A percentile compares a stretch with the other conserved stretches of the same genome.
phyloP scores from a whole-genome alignment of 1,140 invertebrate genomes.

The Drosophila arizonae region DNA sequence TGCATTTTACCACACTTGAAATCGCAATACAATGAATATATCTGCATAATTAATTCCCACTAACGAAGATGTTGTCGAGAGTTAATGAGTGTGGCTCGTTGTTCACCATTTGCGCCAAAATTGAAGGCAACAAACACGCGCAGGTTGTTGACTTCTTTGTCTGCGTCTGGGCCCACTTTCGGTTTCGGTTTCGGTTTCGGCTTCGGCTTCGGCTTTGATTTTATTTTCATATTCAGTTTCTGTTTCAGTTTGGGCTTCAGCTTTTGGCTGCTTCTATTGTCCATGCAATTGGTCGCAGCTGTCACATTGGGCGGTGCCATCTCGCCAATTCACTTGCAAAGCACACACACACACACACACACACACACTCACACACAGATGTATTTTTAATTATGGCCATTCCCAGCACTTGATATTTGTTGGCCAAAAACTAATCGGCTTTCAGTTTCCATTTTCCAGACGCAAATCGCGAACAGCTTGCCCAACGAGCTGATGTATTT shows the following conservation, averaged over 20 bases:
- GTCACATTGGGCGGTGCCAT: conserved; percentile 34
- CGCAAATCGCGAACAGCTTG: conserved; percentile 56
- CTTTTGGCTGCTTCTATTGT: conserved; percentile 22
- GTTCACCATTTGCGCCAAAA: conserved; percentile 60
- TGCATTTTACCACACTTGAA: conserved; percentile 80
- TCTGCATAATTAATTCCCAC: conserved; percentile 80
- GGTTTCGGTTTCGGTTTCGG: conserved; percentile 49
- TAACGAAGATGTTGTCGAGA: conserved; percentile 60
- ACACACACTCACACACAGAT: conserved; percentile 63
- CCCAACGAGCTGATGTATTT: conserved; percentile 63
- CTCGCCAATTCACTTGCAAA: conserved; percentile 61
- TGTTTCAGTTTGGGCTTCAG: background rate
- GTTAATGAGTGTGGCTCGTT: conserved; percentile 67
- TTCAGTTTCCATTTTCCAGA: conserved; percentile 62
- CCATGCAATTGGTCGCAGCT: conserved; percentile 54
- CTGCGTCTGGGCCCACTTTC: conserved; percentile 27
- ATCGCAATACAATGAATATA: conserved; percentile 80
- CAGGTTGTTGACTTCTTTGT: conserved; percentile 75
- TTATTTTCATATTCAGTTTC: too few species aligned
- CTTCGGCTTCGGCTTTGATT: conserved; percentile 26
- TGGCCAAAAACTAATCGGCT: conserved; percentile 27
- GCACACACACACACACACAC: conserved; percentile 23
- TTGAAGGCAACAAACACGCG: conserved; percentile 73
- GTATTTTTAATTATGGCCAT: conserved; percentile 78
- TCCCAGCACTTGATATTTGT: conserved; percentile 51